A percentile compares a stretch with the other conserved stretches of the same genome.
phyloP scores from a whole-genome alignment of 2,113 vertebrate genomes.

The Pyxicephalus adspersus region DNA sequence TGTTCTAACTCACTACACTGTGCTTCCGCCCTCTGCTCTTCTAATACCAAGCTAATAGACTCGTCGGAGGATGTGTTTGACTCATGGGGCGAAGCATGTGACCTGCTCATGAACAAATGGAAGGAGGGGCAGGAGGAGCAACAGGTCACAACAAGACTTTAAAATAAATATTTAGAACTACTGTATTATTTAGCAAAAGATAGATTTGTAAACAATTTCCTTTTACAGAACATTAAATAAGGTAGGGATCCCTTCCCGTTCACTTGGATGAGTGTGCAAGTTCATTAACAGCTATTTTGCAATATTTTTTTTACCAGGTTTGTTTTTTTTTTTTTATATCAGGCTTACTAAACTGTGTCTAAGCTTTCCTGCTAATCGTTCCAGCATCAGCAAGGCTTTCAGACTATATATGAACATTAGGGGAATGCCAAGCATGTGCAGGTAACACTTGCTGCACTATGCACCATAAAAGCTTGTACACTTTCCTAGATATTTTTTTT shows the following conservation, averaged over 20 bases:
- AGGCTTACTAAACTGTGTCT: slow-evolving; percentile 35
- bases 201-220: slow-evolving; percentile 64
- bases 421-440: slow-evolving; percentile 30
- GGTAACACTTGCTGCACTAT: slow-evolving; percentile 5
- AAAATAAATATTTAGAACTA: slow-evolving; percentile 64
- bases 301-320: slow-evolving; percentile 58
- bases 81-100: slow-evolving; percentile 89
- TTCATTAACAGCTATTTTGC: slow-evolving; percentile 56
- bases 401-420: slow-evolving; percentile 8
- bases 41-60: slow-evolving; percentile 91
- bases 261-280: slow-evolving; percentile 38
- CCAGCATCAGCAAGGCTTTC: slow-evolving; percentile 36
- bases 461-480: neutral
- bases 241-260: slow-evolving; percentile 59
- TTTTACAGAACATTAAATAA: slow-evolving; percentile 60
- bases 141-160: slow-evolving; percentile 91
- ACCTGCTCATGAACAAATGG: slow-evolving; percentile 87
- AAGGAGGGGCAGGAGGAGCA: slow-evolving; percentile 86
- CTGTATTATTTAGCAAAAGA: slow-evolving; percentile 62
- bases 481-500: neutral
- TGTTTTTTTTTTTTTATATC: slow-evolving; percentile 53
- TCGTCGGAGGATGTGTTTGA: slow-evolving; percentile 92
- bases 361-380: slow-evolving; percentile 18
- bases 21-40: slow-evolving; percentile 91
- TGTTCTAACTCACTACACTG: slow-evolving; percentile 93